Base-by-base conservation (phyloP, 2,113 vertebrate species). In the Elephas maximus region DNA sequence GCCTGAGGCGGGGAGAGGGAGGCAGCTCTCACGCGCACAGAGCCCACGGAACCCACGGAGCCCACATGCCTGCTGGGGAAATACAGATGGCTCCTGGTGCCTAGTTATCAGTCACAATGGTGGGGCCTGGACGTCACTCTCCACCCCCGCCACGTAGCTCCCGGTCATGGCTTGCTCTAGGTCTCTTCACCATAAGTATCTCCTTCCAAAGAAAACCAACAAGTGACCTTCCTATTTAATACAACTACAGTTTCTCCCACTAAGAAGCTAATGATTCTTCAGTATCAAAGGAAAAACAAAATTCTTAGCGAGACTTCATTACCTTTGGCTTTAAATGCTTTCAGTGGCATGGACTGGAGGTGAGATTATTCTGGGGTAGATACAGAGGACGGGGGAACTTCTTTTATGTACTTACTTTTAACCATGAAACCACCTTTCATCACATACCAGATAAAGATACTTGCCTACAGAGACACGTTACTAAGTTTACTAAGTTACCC, bases 181-280 rank as follows among this genome's bases (percentile, higher is more conserved):
- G 78, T 37, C 71, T 80, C 76, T 88, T 45, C 20, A 89, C 28
- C 3, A 7, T 45, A 89, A 83, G 60, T 23, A 67, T 62, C 63
- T 6, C 51, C 88, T 89, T 94, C 81, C 53, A 37, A 94, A 93
- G 65, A 90, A 96, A 97, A 90, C 8, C 96, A 96, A 90, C 8
- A 80, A 79, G 76, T 57, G 88, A 78, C 28, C 5, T 41, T 77
- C 37, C 53, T 63, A 18, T 67, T 88, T 63, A 87, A 94, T 60
- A 94, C 28, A 67, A 6, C 14, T 44, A 92, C 71, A 88, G 83
- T 21, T 84, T 45, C 79, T 93, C 76, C 78, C 69, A 79, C 20
- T 11, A 91, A 93, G 67, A 95, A 76, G 15, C 53, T 53, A 84
- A 60, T 53, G 88, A 94, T 73, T 95, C 37, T 67, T 96, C 79